Evolutionary conservation across 2,797 vertebrate genomes (phyloP), one percentile per base, ranked within the genome.

Genomic region (Channa striata): DNA sequence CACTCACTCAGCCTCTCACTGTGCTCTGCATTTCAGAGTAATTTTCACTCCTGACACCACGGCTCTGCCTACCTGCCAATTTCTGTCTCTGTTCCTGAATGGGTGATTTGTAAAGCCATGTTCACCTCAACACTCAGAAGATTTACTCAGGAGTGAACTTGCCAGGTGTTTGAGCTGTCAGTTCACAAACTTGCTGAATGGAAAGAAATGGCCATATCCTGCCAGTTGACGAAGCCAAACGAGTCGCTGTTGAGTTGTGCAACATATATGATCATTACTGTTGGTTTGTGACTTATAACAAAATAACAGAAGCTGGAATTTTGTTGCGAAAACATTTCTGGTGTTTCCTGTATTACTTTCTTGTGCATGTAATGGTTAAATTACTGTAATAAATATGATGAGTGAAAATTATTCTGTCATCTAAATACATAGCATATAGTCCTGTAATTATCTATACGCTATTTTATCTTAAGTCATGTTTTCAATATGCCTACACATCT

Each of bases 101-200:
- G 89, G 90, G 78, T 83, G 91, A 90, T 93, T 92, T 93, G 91
- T 91, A 91, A 92, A 92, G 87, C 91, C 83, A 80, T 86, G 90
- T 87, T 91, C 90, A 90, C 89, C 89, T 88, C 87, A 91, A 89
- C 89, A 89, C 85, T 91, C 80, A 43, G 72, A 90, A 89, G 85
- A 89, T 91, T 91, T 88, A 89, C 89, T 90, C 86, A 63, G 78
- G 85, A 87, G 87, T 68, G 74, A 83, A 90, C 87, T 79, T 89
- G 87, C 87, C 85, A 90, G 88, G 83, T 90, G 84, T 90, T 89
- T 81, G 84, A 90, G 89, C 86, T 86, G 90, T 89, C 91, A 83
- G 83, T 85, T 90, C 89, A 76, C 85, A 85, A 90, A 91, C 78
- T 89, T 89, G 88, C 88, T 52, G 76, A 85, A 80, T 81, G 84